phyloP scores from a whole-genome alignment of 1,140 invertebrate species.

The Lycorma delicatula region DNA sequence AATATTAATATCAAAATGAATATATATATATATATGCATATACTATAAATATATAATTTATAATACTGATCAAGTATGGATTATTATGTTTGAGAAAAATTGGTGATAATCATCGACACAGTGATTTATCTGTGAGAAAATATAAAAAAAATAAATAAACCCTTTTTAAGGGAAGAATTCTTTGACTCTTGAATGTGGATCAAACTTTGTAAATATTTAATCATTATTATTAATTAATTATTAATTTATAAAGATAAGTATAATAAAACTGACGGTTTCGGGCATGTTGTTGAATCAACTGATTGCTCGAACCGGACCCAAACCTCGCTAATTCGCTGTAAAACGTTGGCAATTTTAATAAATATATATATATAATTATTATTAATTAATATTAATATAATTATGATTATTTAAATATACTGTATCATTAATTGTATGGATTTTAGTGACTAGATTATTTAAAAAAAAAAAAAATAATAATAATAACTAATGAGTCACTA shows the following conservation, averaged over 20 bases:
- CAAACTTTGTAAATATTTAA: constrained; percentile 18
- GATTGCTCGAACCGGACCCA: constrained; percentile 10
- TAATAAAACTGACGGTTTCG: constrained; percentile 12
- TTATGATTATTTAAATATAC: constrained; percentile 15
- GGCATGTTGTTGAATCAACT: not conserved
- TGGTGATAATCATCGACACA: too few relatives aligned
- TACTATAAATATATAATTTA: too few relatives aligned
- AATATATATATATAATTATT: not conserved
- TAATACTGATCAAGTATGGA: too few relatives aligned
- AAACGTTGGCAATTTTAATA: constrained; percentile 24
- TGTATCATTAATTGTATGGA: constrained; percentile 15
- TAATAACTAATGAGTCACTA: constrained; percentile 9
- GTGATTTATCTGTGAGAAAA: too few relatives aligned
- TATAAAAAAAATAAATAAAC: too few relatives aligned
- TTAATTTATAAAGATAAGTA: constrained; percentile 15
- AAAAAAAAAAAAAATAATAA: too few relatives aligned
- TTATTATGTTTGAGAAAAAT: too few relatives aligned
- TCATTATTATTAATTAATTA: constrained; percentile 19
- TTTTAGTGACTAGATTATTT: not conserved
- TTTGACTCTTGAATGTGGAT: constrained; percentile 4
- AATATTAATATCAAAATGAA: too few relatives aligned
- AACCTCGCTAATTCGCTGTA: constrained; percentile 25
- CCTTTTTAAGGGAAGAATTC: too few relatives aligned
- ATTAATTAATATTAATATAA: too few relatives aligned
- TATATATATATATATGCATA: too few relatives aligned